These are phyloP conservation scores for Adoxophyes honmai DNA, from an alignment of 1,140 invertebrate species.

Conservation along the genomic window DNA sequence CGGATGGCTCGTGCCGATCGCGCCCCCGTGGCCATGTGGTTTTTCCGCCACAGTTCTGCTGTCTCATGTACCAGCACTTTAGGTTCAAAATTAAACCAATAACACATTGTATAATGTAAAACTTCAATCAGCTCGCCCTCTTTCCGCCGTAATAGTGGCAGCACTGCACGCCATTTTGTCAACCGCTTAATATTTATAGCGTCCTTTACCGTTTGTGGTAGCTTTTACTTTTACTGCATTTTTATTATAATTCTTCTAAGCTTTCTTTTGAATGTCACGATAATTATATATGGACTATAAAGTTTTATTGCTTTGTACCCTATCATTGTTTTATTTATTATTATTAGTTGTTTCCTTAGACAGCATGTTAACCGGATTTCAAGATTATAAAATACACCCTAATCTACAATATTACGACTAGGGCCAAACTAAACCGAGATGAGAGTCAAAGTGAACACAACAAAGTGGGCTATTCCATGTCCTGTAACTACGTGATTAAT, in stretches of 20 bases:
- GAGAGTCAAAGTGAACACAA: too few relatives aligned
- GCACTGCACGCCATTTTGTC: slow-evolving; percentile 30
- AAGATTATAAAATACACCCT: background rate
- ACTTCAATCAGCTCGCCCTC: slow-evolving; percentile 21
- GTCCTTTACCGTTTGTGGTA: slow-evolving; percentile 22
- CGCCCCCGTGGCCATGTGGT: slow-evolving; percentile 20
- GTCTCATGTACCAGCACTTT: slow-evolving; percentile 10
- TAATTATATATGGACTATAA: slow-evolving; percentile 43
- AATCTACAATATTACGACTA: background rate
- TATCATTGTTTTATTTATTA: slow-evolving; percentile 19
- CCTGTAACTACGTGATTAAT: slow-evolving; percentile 9
- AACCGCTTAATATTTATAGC: slow-evolving; percentile 36
- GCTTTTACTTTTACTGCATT: slow-evolving; percentile 38
- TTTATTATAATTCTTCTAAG: slow-evolving; percentile 43
- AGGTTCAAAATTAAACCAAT: slow-evolving; percentile 18
- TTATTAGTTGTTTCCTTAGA: slow-evolving; percentile 2
- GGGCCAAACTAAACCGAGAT: background rate
- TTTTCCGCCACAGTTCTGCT: slow-evolving; percentile 25
- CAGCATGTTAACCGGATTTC: slow-evolving; percentile 3
- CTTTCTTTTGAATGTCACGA: slow-evolving; percentile 42
- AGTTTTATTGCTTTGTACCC: slow-evolving; percentile 32
- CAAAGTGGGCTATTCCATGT: background rate
- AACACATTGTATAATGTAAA: slow-evolving; percentile 8
- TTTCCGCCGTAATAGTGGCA: slow-evolving; percentile 17
- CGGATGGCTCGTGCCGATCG: slow-evolving; percentile 31